Conservation (phyloP, 2,888 invertebrate genomes). For the Scelioninae gen. 1 region DNA sequence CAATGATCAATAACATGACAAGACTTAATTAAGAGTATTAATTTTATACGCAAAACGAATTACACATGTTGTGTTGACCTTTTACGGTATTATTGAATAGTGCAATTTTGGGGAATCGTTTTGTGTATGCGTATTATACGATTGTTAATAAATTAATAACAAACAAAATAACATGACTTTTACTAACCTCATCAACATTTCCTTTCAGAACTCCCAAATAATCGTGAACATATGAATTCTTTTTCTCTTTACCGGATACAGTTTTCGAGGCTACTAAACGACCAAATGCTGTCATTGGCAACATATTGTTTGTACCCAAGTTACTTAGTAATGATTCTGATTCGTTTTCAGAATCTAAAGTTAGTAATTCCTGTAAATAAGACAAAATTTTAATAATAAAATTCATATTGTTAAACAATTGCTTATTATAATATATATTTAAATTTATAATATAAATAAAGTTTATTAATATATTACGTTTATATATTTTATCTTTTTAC, state of each 20-base stretch:
- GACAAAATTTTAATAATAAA: neutral
- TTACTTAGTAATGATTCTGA: slow-evolving; percentile 81
- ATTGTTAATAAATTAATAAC: slow-evolving; percentile 59
- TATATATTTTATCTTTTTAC: too few species aligned
- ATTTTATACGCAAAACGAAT: slow-evolving; percentile 67
- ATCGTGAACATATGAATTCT: slow-evolving; percentile 78
- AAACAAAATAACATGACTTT: slow-evolving; percentile 13
- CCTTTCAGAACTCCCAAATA: slow-evolving; percentile 83
- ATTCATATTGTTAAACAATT: neutral
- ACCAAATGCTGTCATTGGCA: slow-evolving; percentile 85
- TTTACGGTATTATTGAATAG: slow-evolving; percentile 43
- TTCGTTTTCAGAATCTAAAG: slow-evolving; percentile 84
- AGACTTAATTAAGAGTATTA: slow-evolving; percentile 71
- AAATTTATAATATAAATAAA: too few species aligned
- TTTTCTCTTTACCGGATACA: slow-evolving; percentile 75
- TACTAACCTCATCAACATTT: slow-evolving; percentile 85
- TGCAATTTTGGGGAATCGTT: slow-evolving; percentile 45
- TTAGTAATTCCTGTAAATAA: slow-evolving; percentile 84
- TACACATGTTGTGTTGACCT: slow-evolving; percentile 36
- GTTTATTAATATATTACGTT: too few species aligned
- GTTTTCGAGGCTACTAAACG: slow-evolving; percentile 83
- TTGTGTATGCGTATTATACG: slow-evolving; percentile 62
- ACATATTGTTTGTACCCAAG: slow-evolving; percentile 79
- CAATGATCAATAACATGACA: slow-evolving; percentile 58
- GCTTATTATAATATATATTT: neutral